phyloP scores from a whole-genome alignment of 2,797 vertebrate genomes.

The Artibeus lituratus region DNA sequence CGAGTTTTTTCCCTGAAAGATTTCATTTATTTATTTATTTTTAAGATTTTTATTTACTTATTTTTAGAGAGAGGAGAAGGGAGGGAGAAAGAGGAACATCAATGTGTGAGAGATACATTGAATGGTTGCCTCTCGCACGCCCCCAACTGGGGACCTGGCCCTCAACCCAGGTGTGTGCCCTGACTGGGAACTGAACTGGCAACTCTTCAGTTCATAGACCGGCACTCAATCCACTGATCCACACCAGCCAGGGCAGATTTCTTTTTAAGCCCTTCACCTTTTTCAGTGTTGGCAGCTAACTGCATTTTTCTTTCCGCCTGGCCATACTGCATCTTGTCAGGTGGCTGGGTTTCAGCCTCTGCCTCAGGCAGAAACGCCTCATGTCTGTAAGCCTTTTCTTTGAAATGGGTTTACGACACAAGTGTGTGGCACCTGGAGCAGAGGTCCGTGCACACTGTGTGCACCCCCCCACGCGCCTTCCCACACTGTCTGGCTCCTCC shows the following conservation, averaged over 20 bases:
- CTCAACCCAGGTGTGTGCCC: too few species aligned
- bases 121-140: too few species aligned
- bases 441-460: fast-evolving
- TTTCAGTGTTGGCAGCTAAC: background rate
- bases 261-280: background rate
- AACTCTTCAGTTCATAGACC: too few species aligned
- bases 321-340: background rate
- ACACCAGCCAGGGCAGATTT: too few species aligned
- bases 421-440: background rate
- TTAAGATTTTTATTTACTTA: too few species aligned
- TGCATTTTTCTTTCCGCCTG: background rate
- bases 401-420: background rate
- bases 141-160: too few species aligned
- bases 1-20: background rate
- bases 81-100: too few species aligned
- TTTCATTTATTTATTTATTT: too few species aligned
- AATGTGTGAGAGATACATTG: too few species aligned
- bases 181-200: too few species aligned
- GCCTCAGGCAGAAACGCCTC: background rate
- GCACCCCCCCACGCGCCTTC: fast-evolving
- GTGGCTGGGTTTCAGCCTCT: background rate
- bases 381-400: background rate
- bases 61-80: too few species aligned
- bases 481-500: background rate
- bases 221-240: too few species aligned